A percentile compares a stretch with the other conserved stretches of the same genome.
These are phyloP conservation scores for Marasmarcha lunaedactyla DNA, from an alignment of 2,888 invertebrate genomes.

Conservation along the genomic window DNA sequence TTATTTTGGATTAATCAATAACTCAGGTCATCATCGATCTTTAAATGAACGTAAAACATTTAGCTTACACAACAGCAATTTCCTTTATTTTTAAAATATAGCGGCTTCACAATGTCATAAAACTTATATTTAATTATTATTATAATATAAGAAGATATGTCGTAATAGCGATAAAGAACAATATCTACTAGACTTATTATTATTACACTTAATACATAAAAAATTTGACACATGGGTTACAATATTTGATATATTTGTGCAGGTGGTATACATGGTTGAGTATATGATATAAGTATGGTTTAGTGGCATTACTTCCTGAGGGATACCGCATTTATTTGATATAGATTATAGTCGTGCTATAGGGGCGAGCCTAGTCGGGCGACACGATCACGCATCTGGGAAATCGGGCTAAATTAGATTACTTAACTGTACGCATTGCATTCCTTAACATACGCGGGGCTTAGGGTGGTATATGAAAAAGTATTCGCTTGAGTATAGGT, in stretches of 20 bases:
- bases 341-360: conserved; percentile 50
- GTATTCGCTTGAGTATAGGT: conserved; percentile 53
- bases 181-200: conserved; percentile 43
- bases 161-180: conserved; percentile 64
- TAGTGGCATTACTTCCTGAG: conserved; percentile 65
- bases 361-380: conserved; percentile 67
- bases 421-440: conserved; percentile 58
- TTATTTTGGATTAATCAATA: conserved; percentile 62
- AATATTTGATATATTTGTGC: conserved; percentile 44
- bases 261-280: conserved; percentile 11
- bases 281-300: not conserved
- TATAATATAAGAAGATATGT: conserved; percentile 63
- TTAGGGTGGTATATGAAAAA: conserved; percentile 55
- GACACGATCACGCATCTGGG: conserved; percentile 48
- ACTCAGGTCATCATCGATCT: conserved; percentile 47
- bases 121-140: conserved; percentile 62
- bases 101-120: conserved; percentile 65
- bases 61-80: conserved; percentile 68
- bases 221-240: conserved; percentile 62
- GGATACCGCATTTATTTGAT: conserved; percentile 50
- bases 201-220: conserved; percentile 25
- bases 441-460: conserved; percentile 49
- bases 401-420: conserved; percentile 36
- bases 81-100: conserved; percentile 69
- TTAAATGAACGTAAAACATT: conserved; percentile 58